Evolutionary conservation across 2,113 vertebrate species (phyloP).

Genomic region (Lagopus leucura): DNA sequence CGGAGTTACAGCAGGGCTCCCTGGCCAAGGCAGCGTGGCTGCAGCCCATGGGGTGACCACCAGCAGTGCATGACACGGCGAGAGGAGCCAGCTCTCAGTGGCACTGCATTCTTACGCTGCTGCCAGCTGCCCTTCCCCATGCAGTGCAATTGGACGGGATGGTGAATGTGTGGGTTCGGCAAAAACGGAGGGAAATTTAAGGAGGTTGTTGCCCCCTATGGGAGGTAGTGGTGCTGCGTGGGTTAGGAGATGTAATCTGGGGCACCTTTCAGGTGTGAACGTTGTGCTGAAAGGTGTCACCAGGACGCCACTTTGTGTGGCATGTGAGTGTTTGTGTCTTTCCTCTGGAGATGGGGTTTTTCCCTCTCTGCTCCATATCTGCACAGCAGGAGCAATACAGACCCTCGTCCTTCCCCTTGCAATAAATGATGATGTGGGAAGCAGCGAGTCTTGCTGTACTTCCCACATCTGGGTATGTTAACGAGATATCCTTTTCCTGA

Average conservation of each 20-base stretch:
- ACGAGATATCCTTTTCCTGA: conserved; percentile 33
- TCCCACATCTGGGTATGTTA: conserved; percentile 15
- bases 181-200: background rate
- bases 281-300: background rate
- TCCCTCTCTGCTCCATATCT: background rate
- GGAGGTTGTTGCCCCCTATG: background rate
- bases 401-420: background rate
- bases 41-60: accelerated
- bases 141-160: accelerated
- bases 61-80: accelerated
- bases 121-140: background rate
- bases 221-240: background rate
- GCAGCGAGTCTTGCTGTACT: conserved; percentile 6
- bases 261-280: background rate
- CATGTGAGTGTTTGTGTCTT: background rate
- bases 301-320: background rate
- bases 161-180: background rate
- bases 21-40: background rate
- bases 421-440: background rate
- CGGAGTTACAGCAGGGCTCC: background rate
- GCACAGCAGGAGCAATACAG: background rate
- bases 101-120: background rate
- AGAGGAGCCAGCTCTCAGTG: background rate
- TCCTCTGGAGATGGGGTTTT: accelerated
- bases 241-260: background rate